Evolutionary conservation across 2,113 vertebrate genomes (phyloP), one percentile per base, ranked within the genome.

Genomic region (Bubo blakistoni): DNA sequence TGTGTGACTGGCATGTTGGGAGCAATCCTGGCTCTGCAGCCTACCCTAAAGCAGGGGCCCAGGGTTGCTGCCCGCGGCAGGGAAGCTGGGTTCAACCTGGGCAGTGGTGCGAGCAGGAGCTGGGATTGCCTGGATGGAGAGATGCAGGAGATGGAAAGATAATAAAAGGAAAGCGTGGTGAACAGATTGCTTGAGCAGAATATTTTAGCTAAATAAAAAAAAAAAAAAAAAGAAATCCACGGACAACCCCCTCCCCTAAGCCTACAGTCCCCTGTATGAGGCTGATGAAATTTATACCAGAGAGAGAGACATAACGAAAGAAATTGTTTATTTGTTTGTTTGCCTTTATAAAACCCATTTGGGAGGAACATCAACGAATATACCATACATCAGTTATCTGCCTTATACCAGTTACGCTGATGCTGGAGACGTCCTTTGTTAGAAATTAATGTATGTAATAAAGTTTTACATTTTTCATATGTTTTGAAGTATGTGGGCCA

Each of bases 391-490:
- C 98, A 98, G 97, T 98, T 98, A 98, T 98, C 95, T 95, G 97
- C 96, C 97, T 97, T 96, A 88, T 79, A 95, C 97, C 95, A 97
- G 98, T 98, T 98, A 97, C 83, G 82, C 86, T 97, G 98, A 97
- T 96, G 97, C 97, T 92, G 80, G 96, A 97, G 98, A 98, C 91
- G 91, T 98, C 97, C 97, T 98, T 98, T 98, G 97, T 98, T 98
- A 98, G 98, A 98, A 98, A 98, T 98, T 98, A 98, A 98, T 98
- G 98, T 97, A 98, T 96, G 97, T 97, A 98, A 98, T 98, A 98
- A 98, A 98, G 98, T 98, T 98, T 98, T 98, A 98, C 98, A 98
- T 98, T 98, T 98, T 98, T 98, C 98, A 98, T 98, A 98, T 98
- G 91, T 98, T 98, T 98, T 98, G 98, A 98, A 98, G 98, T 97